Evolutionary conservation across 1,140 invertebrate genomes (phyloP), one percentile per base, ranked within the genome.

Genomic region (Thrips palmi): DNA sequence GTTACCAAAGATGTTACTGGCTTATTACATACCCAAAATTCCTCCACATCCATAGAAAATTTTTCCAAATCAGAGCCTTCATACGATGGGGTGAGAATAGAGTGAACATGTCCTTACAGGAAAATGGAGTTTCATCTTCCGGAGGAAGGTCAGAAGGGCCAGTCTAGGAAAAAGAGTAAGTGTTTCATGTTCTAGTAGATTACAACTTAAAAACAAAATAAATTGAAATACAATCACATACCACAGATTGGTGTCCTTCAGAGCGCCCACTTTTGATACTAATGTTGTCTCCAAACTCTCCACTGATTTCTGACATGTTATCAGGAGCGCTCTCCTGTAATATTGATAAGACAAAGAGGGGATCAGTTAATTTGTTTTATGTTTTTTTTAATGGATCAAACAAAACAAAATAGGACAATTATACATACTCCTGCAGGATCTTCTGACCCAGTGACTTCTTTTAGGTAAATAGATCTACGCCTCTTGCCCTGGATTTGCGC

Each of bases 41-140:
- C 44, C 89, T 67, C 73, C 80, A 85, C 77, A 93, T 87, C 43
- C 84, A 70, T 19, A 89, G 67, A 52, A 92, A 77, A 58, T 94
- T 96, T 60, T 96, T 96, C 57, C 85, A 80, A 35, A 89, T 64
- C 24, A 93, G 56, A 6, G 88, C 87, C 41, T 50, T 49, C 51
- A 53, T 51, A 44, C 85, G 78, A 50, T 70, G 61, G 18, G 59
- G 52, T 47, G 77, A 65, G 48, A 80, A 60, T 28, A 78, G 65
- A 52, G 70, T 71, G 2, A 75, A 62, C 18, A 68, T 62, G 35
- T 77, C 71, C 27, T 59, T 52, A 33, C 59, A 63, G 0, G 58
- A 55, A 22, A 41, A 52, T 42, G 47, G 58, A 7, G 56, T 59
- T 14, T 68, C 63, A 25, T 74, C 65, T 27, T 68, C 70, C 1